Evolutionary conservation across 2,888 invertebrate species (phyloP), one percentile per base, ranked within the genome.

Genomic region (Eristalis tenax): DNA sequence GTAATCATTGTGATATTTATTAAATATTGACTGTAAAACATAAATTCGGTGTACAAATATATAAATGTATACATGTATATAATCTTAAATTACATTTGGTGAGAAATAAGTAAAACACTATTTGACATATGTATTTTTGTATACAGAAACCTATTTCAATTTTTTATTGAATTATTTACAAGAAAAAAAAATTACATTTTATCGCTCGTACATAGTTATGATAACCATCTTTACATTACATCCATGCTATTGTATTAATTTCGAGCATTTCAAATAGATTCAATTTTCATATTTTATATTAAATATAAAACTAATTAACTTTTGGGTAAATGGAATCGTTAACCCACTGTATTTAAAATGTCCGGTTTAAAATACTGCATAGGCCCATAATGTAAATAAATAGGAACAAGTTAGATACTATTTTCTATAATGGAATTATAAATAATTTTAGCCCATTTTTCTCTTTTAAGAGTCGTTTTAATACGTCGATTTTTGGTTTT

Each of bases 371-470:
- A 78, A 75, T 82, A 74, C 74, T 79, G 75, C 78, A 73, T 63
- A 86, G 66, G 78, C 86, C 70, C 82, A 79, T 75, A 86, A 79
- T 57, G 78, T 76, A 68, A 87, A 87, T 83, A 87, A 87, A 87
- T 87, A 87, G 87, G 87, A 87, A 87, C 87, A 83, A 87, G 70
- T 79, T 78, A 69, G 79, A 79, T 75, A 83, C 83, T 78, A 86
- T 78, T 86, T 75, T 65, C 74, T 83, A 78, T 70, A 61, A 59
- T 78, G 78, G 75, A 74, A 78, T 75, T 74, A 57, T 77, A 65
- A 73, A 77, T 35, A 78, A 75, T 40, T 70, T 40, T 81, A 81
- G 63, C 43, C 65, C 65, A 70, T 69, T 70, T 82, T 78, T 74
- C 73, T 75, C 75, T 66, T 13, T 38, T 5, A 59, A 86, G 77